phyloP scores from a whole-genome alignment of 2,797 vertebrate species.

The Poeciliopsis presidionis region DNA sequence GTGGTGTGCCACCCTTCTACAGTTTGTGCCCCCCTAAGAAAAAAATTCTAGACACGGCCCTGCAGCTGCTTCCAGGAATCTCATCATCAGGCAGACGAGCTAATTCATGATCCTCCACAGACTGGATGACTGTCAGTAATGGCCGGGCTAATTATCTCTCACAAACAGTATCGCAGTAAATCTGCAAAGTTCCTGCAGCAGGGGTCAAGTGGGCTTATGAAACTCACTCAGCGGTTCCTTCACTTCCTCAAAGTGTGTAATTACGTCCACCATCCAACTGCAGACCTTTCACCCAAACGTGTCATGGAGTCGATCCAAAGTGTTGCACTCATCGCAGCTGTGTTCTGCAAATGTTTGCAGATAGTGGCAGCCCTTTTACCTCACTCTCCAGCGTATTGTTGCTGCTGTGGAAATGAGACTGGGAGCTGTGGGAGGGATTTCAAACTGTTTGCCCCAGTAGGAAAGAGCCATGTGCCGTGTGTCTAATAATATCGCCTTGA shows the following conservation, averaged over 20 bases:
- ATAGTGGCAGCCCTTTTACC: slow-evolving; percentile 20
- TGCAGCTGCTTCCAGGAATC: slow-evolving; percentile 43
- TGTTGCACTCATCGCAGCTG: slow-evolving; percentile 41
- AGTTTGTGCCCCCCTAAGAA: no score
- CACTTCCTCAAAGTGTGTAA: slow-evolving; percentile 29
- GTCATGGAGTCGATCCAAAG: slow-evolving; percentile 15
- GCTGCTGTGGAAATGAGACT: slow-evolving; percentile 45
- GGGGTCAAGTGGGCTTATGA: slow-evolving; percentile 49
- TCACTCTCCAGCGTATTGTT: slow-evolving; percentile 11
- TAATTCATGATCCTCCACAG: slow-evolving; percentile 47
- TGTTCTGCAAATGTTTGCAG: slow-evolving; percentile 56
- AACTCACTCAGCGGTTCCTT: slow-evolving; percentile 30
- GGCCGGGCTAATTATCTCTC: slow-evolving; percentile 54
- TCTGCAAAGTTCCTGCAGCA: slow-evolving; percentile 49
- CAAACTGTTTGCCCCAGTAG: slow-evolving; percentile 57
- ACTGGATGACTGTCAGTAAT: slow-evolving; percentile 47
- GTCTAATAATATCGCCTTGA: slow-evolving; percentile 73
- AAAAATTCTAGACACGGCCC: no score
- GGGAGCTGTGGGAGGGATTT: slow-evolving; percentile 36
- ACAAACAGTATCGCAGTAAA: slow-evolving; percentile 45
- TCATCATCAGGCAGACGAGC: slow-evolving; percentile 37
- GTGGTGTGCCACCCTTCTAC: no score
- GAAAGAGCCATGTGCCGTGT: slow-evolving; percentile 46
- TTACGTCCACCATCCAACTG: slow-evolving; percentile 25
- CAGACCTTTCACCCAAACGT: slow-evolving; percentile 16